phyloP scores from a whole-genome alignment of 2,797 vertebrate genomes.

The Mus minutoides region DNA sequence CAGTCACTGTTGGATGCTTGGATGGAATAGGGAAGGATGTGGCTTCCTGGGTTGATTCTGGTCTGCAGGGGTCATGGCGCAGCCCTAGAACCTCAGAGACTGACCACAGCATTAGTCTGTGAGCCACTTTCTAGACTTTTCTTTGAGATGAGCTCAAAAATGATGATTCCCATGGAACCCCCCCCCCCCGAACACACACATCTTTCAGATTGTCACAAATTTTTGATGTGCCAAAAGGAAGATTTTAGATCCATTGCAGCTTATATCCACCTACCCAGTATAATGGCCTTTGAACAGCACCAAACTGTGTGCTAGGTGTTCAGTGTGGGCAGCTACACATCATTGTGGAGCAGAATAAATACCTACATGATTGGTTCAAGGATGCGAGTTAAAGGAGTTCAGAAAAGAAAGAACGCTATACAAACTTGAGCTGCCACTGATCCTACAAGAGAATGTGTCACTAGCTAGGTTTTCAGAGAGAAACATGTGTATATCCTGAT shows the following conservation, averaged over 20 bases:
- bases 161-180: constrained; percentile 28
- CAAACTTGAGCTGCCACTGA: background rate
- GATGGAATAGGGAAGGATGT: background rate
- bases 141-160: background rate
- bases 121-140: background rate
- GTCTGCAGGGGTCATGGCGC: background rate
- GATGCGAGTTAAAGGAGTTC: background rate
- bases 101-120: background rate
- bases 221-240: background rate
- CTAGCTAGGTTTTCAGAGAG: background rate
- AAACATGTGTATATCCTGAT: background rate
- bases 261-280: background rate
- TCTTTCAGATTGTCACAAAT: constrained; percentile 21
- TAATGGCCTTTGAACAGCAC: background rate
- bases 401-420: background rate
- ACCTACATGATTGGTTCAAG: background rate
- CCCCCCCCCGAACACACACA: background rate
- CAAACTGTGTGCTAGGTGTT: background rate
- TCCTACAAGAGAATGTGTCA: background rate
- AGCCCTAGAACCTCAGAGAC: background rate
- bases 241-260: background rate
- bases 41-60: background rate
- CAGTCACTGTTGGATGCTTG: background rate
- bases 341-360: background rate
- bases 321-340: background rate